These are phyloP conservation scores for Herpailurus yagouaroundi DNA, from an alignment of 2,113 vertebrate species.

Conservation along the genomic window DNA sequence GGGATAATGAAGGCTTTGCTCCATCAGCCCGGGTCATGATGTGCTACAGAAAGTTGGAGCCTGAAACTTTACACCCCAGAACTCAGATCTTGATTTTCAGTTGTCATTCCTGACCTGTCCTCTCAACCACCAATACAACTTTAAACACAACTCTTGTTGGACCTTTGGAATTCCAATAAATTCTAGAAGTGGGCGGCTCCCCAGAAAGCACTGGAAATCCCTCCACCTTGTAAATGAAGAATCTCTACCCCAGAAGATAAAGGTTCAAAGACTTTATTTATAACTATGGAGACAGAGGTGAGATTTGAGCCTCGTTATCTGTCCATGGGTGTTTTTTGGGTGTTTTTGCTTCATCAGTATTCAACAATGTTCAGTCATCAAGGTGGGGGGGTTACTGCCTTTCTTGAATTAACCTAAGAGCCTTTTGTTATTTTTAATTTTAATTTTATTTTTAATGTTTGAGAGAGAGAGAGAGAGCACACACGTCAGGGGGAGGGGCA, in stretches of 20 bases:
- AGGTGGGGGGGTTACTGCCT: background rate
- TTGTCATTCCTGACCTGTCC: background rate
- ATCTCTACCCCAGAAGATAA: background rate
- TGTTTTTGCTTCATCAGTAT: background rate
- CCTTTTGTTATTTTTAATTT: background rate
- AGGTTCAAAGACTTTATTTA: background rate
- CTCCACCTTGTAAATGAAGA: background rate
- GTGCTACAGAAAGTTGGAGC: background rate
- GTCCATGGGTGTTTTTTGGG: background rate
- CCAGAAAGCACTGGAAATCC: background rate
- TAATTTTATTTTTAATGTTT: too few species aligned
- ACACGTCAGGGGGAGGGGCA: too few species aligned
- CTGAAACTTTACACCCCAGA: background rate
- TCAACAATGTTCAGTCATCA: background rate
- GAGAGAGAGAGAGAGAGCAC: too few species aligned
- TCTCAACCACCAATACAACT: background rate
- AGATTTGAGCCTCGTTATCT: background rate
- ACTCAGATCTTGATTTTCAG: background rate
- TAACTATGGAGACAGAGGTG: background rate
- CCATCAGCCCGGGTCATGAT: background rate
- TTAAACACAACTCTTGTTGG: background rate
- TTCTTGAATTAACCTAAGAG: slow-evolving; percentile 6
- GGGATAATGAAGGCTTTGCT: background rate
- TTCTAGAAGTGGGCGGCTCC: background rate
- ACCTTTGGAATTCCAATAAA: background rate